Percentiles rank a stretch among this genome's conserved stretches.
These are phyloP conservation scores for Lepidochrysops patricia DNA, from an alignment of 2,888 invertebrate genomes.

Conservation along the genomic window DNA sequence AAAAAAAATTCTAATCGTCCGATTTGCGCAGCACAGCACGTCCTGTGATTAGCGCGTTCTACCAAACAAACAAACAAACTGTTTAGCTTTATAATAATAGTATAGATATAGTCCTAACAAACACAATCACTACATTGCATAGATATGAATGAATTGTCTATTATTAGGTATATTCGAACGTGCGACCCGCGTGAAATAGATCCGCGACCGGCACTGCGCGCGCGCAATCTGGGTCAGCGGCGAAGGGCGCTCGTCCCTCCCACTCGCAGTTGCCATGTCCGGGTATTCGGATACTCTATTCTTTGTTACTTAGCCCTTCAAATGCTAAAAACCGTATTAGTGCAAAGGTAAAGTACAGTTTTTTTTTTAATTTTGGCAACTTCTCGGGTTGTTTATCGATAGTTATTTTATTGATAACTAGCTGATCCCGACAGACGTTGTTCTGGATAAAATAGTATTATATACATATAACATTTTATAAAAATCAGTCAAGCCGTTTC, in stretches of 20 bases:
- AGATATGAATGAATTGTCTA: conserved; percentile 2
- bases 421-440: too few species aligned
- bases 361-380: too few species aligned
- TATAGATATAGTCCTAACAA: background rate
- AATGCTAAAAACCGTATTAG: conserved; percentile 46
- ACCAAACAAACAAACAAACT: too few species aligned
- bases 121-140: background rate
- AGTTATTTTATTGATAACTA: too few species aligned
- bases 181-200: conserved; percentile 26
- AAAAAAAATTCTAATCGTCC: too few species aligned
- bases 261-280: conserved; percentile 27
- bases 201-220: conserved; percentile 26
- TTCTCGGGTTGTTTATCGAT: background rate
- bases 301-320: background rate
- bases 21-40: too few species aligned
- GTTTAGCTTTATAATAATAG: background rate
- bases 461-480: too few species aligned
- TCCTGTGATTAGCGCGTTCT: too few species aligned
- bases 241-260: conserved; percentile 34
- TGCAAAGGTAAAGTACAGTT: too few species aligned
- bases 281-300: conserved; percentile 19
- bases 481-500: too few species aligned
- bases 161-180: conserved; percentile 15
- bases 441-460: too few species aligned
- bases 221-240: conserved; percentile 33